Evolutionary conservation across 2,888 invertebrate species (phyloP), one percentile per base, ranked within the genome.

Genomic region (Lithophane ornitopus): DNA sequence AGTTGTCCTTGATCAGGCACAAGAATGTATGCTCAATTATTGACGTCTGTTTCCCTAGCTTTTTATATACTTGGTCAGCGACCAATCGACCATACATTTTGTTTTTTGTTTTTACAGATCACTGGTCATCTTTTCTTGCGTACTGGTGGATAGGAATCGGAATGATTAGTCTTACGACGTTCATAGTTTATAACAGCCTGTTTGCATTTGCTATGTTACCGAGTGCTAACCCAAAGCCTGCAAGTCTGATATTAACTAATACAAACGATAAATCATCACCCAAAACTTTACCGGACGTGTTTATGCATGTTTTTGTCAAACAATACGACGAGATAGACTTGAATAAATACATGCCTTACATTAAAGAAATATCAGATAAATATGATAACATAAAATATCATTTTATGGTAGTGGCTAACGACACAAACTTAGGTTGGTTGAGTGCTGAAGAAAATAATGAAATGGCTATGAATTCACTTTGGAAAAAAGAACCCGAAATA

Each of bases 111-210:
- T 80, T 94, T 95, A 74, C 95, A 96, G 96, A 93, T 84, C 93
- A 95, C 79, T 94, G 94, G 93, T 90, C 94, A n/a, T 91, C 94
- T 69, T 89, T 94, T 62, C 80, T 95, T 8, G 88, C 90, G 8
- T 95, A 94, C 82, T 95, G 93, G 94, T 96, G 95, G 95, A 89
- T 95, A 82, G 94, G 91, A 76, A 82, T 96, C 84, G 94, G 92
- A 56, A 95, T 96, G 94, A 91, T 96, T 70, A 92, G 91, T 26
- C 79, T 96, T 56, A 89, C 91, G 56, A 91, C 94, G 28, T 93
- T 96, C 54, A 85, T 96, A n/a, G 86, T 95, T 70, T 96, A 96
- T 81, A 96, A 94, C 74, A 92, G 90, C 72, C 79, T 94, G 39
- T 88, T 93, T 76, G 90, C 93, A 72, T 92, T 94, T 68, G 89